These are phyloP conservation scores for Cydia pomonella DNA, from an alignment of 1,140 invertebrate genomes.

Conservation along the genomic window DNA sequence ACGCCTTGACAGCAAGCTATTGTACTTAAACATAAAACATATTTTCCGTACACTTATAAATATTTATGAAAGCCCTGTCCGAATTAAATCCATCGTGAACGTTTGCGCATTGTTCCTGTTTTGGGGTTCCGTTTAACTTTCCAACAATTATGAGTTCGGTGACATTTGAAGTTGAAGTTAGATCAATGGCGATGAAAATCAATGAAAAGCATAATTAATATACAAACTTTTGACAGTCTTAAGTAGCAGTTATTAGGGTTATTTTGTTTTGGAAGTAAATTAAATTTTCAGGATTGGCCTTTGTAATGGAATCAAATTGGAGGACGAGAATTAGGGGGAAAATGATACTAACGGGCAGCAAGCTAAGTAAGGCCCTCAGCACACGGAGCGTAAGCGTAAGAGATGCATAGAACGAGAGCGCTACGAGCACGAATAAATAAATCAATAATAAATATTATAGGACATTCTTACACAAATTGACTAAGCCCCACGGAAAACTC, in stretches of 20 bases:
- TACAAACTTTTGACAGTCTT: slow-evolving; percentile 10
- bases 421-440: no score
- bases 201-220: slow-evolving; percentile 16
- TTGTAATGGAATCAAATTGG: not conserved
- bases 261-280: not conserved
- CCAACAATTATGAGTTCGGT: slow-evolving; percentile 1
- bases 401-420: no score
- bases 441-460: no score
- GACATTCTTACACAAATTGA: no score
- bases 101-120: slow-evolving; percentile 51
- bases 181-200: slow-evolving; percentile 12
- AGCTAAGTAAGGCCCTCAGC: no score
- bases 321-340: no score
- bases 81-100: slow-evolving; percentile 52
- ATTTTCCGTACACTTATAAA: slow-evolving; percentile 47
- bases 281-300: not conserved
- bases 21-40: slow-evolving; percentile 52
- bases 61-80: slow-evolving; percentile 54
- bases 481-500: no score
- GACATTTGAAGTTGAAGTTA: slow-evolving; percentile 21
- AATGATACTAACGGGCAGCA: no score
- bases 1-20: slow-evolving; percentile 41
- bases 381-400: no score
- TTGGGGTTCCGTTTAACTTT: slow-evolving; percentile 35
- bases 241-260: slow-evolving; percentile 18